Conservation (phyloP, 2,113 vertebrate genomes). For the Vimba vimba region DNA sequence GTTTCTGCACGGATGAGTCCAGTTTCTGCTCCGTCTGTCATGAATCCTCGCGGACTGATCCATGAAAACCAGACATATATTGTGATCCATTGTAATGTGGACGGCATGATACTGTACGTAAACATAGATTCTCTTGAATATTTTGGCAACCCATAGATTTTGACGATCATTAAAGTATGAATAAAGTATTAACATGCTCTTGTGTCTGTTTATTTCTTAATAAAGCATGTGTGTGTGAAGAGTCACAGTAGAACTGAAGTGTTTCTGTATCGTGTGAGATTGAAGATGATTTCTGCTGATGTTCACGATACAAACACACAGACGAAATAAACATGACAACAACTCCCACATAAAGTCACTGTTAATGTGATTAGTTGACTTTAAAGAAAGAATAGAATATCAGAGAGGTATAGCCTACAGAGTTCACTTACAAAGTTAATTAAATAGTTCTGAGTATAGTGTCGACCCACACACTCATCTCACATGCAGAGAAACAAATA, state of each 20-base stretch:
- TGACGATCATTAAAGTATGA: slow-evolving; percentile 58
- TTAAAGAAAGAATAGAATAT: too few relatives aligned
- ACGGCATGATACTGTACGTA: slow-evolving; percentile 68
- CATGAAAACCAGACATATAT: slow-evolving; percentile 49
- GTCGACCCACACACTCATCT: too few relatives aligned
- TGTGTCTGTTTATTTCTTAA: slow-evolving; percentile 41
- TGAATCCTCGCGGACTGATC: slow-evolving; percentile 32
- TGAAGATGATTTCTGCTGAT: background rate
- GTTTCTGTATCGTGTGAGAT: slow-evolving; percentile 36
- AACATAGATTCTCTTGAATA: slow-evolving; percentile 66
- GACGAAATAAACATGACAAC: background rate
- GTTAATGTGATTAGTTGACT: too few relatives aligned
- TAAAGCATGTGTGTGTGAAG: slow-evolving; percentile 19
- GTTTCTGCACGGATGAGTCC: background rate
- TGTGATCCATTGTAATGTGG: slow-evolving; percentile 66
- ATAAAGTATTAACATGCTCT: slow-evolving; percentile 56
- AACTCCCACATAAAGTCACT: background rate
- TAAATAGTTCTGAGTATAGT: too few relatives aligned
- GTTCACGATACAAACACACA: background rate
- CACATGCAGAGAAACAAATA: too few relatives aligned
- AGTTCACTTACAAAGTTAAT: too few relatives aligned
- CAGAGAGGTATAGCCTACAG: too few relatives aligned
- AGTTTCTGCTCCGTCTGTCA: too few relatives aligned
- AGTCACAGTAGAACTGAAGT: slow-evolving; percentile 40
- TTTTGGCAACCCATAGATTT: slow-evolving; percentile 67